Evolutionary conservation across 2,797 vertebrate genomes (phyloP).

Genomic region (Gadopsis bispinosus): DNA sequence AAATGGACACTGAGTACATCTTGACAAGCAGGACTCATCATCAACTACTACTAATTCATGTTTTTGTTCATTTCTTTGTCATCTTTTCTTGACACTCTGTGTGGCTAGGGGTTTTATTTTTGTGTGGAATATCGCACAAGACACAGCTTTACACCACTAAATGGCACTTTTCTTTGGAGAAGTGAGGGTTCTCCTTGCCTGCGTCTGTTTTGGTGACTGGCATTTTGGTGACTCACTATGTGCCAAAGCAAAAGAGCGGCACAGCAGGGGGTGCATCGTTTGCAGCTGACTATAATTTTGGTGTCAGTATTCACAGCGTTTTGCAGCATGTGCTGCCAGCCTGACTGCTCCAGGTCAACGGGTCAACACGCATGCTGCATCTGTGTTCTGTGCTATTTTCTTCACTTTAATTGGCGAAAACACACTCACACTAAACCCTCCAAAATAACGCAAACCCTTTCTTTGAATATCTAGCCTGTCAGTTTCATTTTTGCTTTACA

Average conservation of each 20-base stretch:
- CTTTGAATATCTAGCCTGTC: slow-evolving; percentile 51
- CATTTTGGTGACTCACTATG: slow-evolving; percentile 45
- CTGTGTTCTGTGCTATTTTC: background rate
- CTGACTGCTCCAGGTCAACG: background rate
- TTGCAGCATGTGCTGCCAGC: background rate
- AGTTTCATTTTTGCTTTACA: slow-evolving; percentile 50
- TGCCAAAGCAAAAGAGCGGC: background rate
- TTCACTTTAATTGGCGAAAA: slow-evolving; percentile 26
- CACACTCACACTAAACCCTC: background rate
- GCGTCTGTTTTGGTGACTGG: background rate
- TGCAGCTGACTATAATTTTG: background rate
- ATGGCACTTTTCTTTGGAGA: slow-evolving; percentile 16
- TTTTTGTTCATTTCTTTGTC: slow-evolving; percentile 13
- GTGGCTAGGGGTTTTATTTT: slow-evolving; percentile 19
- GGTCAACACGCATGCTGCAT: background rate
- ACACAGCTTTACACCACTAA: background rate
- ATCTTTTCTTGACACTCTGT: slow-evolving; percentile 16
- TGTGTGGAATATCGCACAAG: background rate
- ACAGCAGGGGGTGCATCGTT: background rate
- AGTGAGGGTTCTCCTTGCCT: background rate
- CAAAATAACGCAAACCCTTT: slow-evolving; percentile 3
- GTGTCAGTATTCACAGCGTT: background rate
- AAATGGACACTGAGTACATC: background rate
- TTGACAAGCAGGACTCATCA: background rate
- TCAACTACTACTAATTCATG: background rate